phyloP scores from a whole-genome alignment of 1,140 invertebrate genomes.

The Cotesia chilonis region DNA sequence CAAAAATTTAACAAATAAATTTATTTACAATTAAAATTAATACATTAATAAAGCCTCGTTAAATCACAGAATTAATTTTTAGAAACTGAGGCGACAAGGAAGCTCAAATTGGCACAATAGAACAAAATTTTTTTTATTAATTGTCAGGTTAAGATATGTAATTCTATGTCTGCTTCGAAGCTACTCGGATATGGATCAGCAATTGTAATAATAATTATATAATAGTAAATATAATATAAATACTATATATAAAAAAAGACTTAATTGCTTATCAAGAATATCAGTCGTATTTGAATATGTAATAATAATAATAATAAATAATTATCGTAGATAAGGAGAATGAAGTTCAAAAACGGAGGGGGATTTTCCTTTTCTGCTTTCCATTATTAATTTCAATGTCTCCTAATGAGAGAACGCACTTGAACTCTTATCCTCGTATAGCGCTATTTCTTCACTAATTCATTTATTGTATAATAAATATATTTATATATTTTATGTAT shows the following conservation, averaged over 20 bases:
- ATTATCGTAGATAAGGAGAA: constrained; percentile 18
- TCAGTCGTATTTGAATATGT: constrained; percentile 23
- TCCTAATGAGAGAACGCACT: constrained; percentile 48
- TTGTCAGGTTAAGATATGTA: neutral
- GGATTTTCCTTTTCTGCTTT: constrained; percentile 1
- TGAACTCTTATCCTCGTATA: constrained; percentile 50
- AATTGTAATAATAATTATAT: too few relatives aligned
- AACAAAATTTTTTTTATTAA: neutral
- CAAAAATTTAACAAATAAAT: neutral
- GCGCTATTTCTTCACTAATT: constrained; percentile 51
- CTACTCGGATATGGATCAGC: constrained; percentile 7
- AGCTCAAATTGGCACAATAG: neutral
- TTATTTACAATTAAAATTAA: constrained; percentile 1
- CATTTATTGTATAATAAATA: constrained; percentile 63
- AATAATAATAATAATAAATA: too few relatives aligned
- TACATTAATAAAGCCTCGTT: neutral
- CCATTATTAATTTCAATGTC: constrained; percentile 43
- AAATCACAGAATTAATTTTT: constrained; percentile 7
- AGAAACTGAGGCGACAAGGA: neutral
- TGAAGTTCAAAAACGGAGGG: neutral
- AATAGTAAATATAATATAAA: neutral
- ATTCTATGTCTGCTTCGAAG: constrained; percentile 11
- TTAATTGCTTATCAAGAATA: constrained; percentile 28
- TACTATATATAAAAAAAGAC: neutral
- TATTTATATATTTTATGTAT: constrained; percentile 57